Evolutionary conservation across 2,797 vertebrate species (phyloP).

Genomic region (Aphelocoma californica): DNA sequence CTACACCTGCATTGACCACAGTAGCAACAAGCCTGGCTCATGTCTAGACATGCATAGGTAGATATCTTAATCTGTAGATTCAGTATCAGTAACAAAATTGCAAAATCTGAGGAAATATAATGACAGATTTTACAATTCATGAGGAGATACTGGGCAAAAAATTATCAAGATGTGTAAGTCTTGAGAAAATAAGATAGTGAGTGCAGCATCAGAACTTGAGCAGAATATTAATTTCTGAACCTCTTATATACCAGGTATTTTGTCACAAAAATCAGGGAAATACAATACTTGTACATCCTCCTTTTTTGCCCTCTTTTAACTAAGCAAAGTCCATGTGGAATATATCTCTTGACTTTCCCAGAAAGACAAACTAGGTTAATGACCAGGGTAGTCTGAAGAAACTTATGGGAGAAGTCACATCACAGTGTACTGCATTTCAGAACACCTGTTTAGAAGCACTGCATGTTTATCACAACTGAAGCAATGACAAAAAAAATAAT

Average conservation of each 20-base stretch:
- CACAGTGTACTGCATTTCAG: background rate
- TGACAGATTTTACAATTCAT: background rate
- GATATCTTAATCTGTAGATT: background rate
- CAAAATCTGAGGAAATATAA: background rate
- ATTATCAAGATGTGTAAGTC: background rate
- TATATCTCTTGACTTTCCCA: background rate
- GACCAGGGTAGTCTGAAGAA: background rate
- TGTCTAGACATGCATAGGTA: background rate
- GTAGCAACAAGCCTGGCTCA: background rate
- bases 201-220: background rate
- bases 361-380: background rate
- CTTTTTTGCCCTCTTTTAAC: background rate
- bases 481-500: background rate
- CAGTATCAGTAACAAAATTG: background rate
- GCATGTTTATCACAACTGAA: background rate
- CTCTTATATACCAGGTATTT: background rate
- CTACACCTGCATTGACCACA: background rate
- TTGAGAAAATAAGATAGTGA: background rate
- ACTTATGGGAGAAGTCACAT: background rate
- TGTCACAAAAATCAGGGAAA: background rate
- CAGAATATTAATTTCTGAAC: background rate
- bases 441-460: background rate
- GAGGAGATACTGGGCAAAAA: background rate
- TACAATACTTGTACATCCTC: accelerated
- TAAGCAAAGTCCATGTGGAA: background rate